phyloP scores from a whole-genome alignment of 2,113 vertebrate species.

The Pachypanchax playfairii region DNA sequence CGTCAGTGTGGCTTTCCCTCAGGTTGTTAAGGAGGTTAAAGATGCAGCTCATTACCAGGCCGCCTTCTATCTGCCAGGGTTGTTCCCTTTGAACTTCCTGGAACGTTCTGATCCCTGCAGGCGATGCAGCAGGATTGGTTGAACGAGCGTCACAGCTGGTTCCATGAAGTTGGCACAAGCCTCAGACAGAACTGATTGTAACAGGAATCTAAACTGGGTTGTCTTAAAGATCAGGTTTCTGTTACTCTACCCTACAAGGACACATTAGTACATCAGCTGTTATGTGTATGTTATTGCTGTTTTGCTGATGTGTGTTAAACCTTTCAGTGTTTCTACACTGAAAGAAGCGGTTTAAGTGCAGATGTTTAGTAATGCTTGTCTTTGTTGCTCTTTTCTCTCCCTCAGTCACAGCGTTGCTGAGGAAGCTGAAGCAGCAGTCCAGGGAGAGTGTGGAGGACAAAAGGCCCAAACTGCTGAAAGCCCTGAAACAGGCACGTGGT shows the following conservation, averaged over 20 bases:
- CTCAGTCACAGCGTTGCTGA: constrained; percentile 94
- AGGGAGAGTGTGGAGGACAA: constrained; percentile 98
- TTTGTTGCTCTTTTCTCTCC: constrained; percentile 3
- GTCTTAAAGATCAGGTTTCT: no score
- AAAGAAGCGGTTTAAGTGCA: not conserved
- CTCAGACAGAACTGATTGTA: constrained; percentile 4
- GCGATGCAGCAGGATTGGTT: constrained; percentile 11
- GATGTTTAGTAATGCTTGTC: constrained; percentile 13
- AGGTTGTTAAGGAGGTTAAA: constrained; percentile 45
- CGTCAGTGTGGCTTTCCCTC: constrained; percentile 14
- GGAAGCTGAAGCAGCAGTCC: constrained; percentile 98
- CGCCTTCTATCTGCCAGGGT: constrained; percentile 20
- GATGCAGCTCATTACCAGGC: constrained; percentile 42
- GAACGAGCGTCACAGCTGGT: constrained; percentile 18
- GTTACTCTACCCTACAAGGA: no score
- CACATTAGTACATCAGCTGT: no score
- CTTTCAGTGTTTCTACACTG: not conserved
- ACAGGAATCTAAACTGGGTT: not conserved
- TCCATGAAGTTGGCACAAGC: constrained; percentile 16
- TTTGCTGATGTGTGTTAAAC: no score
- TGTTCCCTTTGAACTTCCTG: constrained; percentile 51
- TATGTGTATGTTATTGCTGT: no score
- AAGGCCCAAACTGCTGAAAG: constrained; percentile 94
- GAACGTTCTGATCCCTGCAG: constrained; percentile 48
- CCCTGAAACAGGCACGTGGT: constrained; percentile 91